These are phyloP conservation scores for Donacobius atricapilla DNA, from an alignment of 2,113 vertebrate genomes.

Conservation along the genomic window DNA sequence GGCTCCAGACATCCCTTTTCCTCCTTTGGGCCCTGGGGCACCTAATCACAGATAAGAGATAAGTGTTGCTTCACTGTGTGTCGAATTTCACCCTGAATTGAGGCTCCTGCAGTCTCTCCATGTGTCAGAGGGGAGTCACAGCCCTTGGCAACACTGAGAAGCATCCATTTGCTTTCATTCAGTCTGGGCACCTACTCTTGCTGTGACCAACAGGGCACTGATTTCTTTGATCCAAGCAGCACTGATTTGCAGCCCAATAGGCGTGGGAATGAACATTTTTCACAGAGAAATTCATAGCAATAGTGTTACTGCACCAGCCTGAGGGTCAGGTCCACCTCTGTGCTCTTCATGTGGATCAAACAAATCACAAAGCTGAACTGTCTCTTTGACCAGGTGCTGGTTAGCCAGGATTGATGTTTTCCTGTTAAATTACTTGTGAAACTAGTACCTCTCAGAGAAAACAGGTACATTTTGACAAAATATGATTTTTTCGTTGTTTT, in stretches of 20 bases:
- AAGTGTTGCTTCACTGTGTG: not conserved
- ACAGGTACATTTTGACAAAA: not conserved
- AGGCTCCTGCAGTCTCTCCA: not conserved
- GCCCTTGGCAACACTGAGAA: not conserved
- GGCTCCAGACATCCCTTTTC: conserved; percentile 25
- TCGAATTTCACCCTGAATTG: not conserved
- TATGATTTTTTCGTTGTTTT: not conserved
- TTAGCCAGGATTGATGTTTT: not conserved
- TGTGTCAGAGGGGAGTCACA: not conserved
- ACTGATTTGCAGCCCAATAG: not conserved
- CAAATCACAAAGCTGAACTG: not conserved
- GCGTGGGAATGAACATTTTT: not conserved
- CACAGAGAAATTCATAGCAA: not conserved
- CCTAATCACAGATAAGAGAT: not conserved
- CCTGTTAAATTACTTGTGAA: not conserved
- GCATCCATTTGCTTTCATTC: not conserved
- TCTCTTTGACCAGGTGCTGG: not conserved
- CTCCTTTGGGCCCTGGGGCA: conserved; percentile 51
- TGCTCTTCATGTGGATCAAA: not conserved
- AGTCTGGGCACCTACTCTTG: not conserved
- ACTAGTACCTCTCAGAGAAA: not conserved
- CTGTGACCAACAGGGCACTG: not conserved
- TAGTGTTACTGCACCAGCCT: not conserved
- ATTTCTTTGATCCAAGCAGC: not conserved
- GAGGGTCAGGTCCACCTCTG: not conserved